These are phyloP conservation scores for Archips crataeganus DNA, from an alignment of 2,888 invertebrate genomes.

Conservation along the genomic window DNA sequence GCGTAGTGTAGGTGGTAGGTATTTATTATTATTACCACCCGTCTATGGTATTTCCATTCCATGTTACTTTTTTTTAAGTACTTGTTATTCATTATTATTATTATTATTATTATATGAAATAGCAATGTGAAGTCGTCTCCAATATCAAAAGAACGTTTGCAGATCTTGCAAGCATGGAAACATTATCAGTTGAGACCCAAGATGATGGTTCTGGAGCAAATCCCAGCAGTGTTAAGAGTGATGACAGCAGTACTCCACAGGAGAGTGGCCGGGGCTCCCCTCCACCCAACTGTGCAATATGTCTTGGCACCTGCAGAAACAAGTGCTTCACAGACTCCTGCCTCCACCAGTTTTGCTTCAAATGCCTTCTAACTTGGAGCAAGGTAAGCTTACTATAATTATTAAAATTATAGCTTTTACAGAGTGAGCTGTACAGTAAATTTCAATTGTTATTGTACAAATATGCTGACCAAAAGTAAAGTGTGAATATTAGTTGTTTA, in stretches of 20 bases:
- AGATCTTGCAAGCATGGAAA: constrained; percentile 63
- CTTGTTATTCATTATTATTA: background rate
- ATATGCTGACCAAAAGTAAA: background rate
- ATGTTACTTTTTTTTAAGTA: constrained; percentile 11
- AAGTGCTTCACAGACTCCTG: constrained; percentile 97
- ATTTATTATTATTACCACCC: constrained; percentile 39
- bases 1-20: constrained; percentile 27
- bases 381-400: constrained; percentile 84
- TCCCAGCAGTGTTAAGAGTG: constrained; percentile 79
- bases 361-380: constrained; percentile 97
- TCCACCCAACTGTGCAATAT: constrained; percentile 96
- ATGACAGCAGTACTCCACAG: constrained; percentile 77
- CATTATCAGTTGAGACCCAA: constrained; percentile 60
- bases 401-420: background rate
- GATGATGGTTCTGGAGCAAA: constrained; percentile 72
- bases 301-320: constrained; percentile 93
- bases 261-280: constrained; percentile 86
- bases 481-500: too few relatives aligned
- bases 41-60: constrained; percentile 14
- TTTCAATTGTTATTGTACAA: background rate
- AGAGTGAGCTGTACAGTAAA: background rate
- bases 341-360: constrained; percentile 97
- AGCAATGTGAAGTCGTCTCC: background rate
- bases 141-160: constrained; percentile 20
- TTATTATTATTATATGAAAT: background rate